Evolutionary conservation across 2,888 invertebrate genomes (phyloP), one percentile per base, ranked within the genome.

Genomic region (Hirtodrosophila confusa): DNA sequence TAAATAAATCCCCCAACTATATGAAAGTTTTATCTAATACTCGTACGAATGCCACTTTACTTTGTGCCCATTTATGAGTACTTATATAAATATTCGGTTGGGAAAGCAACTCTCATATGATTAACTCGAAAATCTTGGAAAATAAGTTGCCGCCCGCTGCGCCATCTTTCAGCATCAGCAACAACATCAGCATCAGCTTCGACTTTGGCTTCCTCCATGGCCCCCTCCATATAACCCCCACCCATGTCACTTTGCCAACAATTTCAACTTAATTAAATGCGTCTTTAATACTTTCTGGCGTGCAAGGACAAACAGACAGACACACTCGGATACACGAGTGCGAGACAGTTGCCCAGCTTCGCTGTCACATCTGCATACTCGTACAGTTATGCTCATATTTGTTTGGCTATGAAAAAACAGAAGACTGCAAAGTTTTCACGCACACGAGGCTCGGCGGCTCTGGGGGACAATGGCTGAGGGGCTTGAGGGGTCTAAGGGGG

Each of bases 211-310:
- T 70, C 60, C 69, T 72, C 33, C 51, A 48, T 63, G 29, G 60
- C 2, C 2, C 17, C 17, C 1, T 17, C 40, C 57, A 33, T 51
- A 53, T 63, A 50, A 27, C 49, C 44, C 44, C 41, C 49, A 27
- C 24, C 50, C 23, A 41, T 35, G 60, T 49, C 76, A 79, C 79
- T 76, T 83, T 67, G 69, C 67, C 75, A 86, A 88, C 84, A 87
- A 66, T 84, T 84, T 88, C 86, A 79, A 84, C 75, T 88, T 84
- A 84, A 84, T 84, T 84, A 84, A 84, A 84, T 88, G 84, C 84
- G 84, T 79, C 84, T 88, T 88, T 83, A 84, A 84, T 88, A 88
- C 84, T 70, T 73, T 70, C 17, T 43, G 66, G 60, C 80, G 63
- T 55, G 61, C 62, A 47, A 36, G 43, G 67, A 56, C 67, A 71